Conservation (phyloP, 2,797 vertebrate species). For the Craterocephalus amniculus region DNA sequence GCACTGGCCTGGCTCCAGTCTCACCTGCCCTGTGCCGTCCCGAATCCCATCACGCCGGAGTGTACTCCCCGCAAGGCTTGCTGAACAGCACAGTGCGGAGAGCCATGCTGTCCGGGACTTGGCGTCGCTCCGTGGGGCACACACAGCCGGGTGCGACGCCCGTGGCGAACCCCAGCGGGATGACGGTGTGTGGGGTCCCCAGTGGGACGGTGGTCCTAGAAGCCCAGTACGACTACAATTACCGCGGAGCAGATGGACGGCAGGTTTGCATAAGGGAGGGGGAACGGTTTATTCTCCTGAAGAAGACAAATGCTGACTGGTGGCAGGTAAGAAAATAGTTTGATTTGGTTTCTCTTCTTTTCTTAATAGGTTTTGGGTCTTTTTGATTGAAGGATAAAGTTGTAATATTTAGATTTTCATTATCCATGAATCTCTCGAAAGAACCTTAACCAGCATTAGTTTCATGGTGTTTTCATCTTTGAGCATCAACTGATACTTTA, state of each 20-base stretch:
- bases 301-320: constrained; percentile 90
- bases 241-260: constrained; percentile 84
- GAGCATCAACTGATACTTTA: not conserved
- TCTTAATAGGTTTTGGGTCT: not conserved
- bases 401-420: not conserved
- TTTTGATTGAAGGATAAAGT: not conserved
- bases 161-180: constrained; percentile 42
- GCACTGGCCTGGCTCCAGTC: constrained; percentile 58
- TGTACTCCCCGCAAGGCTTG: constrained; percentile 33
- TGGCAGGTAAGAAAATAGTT: constrained; percentile 85
- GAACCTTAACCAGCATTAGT: not conserved
- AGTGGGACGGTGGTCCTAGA: constrained; percentile 82
- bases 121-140: constrained; percentile 80
- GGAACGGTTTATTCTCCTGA: constrained; percentile 88
- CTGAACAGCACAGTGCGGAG: constrained; percentile 54
- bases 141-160: constrained; percentile 44
- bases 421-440: not conserved
- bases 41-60: constrained; percentile 21
- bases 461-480: not conserved
- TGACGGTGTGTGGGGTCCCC: constrained; percentile 74
- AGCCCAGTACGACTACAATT: constrained; percentile 89
- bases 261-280: constrained; percentile 89
- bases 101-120: constrained; percentile 86
- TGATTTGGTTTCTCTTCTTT: not conserved
- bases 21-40: constrained; percentile 42